Conservation (phyloP, 2,888 invertebrate species). For the Eremobia ochroleuca region DNA sequence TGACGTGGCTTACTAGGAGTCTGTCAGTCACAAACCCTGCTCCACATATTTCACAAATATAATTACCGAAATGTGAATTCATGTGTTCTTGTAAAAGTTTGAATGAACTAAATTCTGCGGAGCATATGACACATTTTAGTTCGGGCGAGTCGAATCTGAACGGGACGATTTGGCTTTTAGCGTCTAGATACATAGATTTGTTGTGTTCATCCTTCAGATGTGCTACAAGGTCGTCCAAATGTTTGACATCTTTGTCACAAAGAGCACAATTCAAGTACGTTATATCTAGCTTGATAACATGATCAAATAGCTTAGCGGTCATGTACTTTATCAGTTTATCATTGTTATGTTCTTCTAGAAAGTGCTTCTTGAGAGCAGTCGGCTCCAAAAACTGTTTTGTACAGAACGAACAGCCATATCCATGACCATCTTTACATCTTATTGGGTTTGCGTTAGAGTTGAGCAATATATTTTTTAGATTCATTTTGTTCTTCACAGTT, state of each 20-base stretch:
- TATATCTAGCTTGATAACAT: conserved; percentile 79
- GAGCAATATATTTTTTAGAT: conserved; percentile 74
- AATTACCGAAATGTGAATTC: conserved; percentile 81
- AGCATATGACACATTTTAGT: conserved; percentile 77
- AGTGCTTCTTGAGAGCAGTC: conserved; percentile 75
- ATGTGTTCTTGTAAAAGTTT: conserved; percentile 82
- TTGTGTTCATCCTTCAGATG: conserved; percentile 74
- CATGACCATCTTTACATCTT: conserved; percentile 72
- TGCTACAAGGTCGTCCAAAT: conserved; percentile 72
- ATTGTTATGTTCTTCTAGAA: conserved; percentile 75
- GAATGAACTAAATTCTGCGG: conserved; percentile 73
- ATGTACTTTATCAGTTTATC: conserved; percentile 72
- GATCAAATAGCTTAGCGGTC: conserved; percentile 69
- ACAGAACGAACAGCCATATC: conserved; percentile 78
- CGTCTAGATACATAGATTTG: conserved; percentile 71
- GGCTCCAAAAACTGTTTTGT: conserved; percentile 73
- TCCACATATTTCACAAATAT: conserved; percentile 76
- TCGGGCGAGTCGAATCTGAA: conserved; percentile 80
- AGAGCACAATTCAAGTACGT: conserved; percentile 76
- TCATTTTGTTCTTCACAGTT: conserved; percentile 69
- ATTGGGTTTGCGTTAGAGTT: conserved; percentile 81
- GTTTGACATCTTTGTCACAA: conserved; percentile 70
- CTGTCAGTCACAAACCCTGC: conserved; percentile 75
- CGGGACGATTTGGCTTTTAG: conserved; percentile 79
- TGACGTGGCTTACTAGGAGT: conserved; percentile 71